Percentiles rank a stretch among this genome's conserved stretches.
phyloP scores from a whole-genome alignment of 30 jellyfish, hydroid and myxozoan species.

The Cassiopea andromeda region DNA sequence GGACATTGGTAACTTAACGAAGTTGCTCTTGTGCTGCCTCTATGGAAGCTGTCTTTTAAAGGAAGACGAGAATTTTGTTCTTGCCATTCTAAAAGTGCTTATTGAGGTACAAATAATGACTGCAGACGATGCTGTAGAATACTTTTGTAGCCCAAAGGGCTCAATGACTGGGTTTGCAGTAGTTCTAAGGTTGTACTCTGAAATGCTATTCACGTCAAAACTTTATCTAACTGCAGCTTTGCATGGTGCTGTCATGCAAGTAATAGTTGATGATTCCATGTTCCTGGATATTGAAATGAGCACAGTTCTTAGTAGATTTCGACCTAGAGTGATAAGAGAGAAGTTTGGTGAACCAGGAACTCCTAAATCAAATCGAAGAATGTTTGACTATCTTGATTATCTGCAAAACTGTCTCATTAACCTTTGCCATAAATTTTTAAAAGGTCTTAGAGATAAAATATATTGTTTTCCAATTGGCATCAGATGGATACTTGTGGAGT shows the following conservation, averaged over 20 bases:
- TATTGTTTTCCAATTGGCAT: slow-evolving; percentile 90
- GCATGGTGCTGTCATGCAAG: slow-evolving; percentile 95
- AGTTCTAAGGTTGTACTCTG: slow-evolving; percentile 75
- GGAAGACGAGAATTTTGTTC: slow-evolving; percentile 78
- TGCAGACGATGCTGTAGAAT: slow-evolving; percentile 67
- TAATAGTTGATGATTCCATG: slow-evolving; percentile 86
- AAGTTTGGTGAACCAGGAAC: slow-evolving; percentile 97
- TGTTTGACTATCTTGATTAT: slow-evolving; percentile 63
- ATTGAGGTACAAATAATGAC: slow-evolving; percentile 74
- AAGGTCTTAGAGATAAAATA: slow-evolving; percentile 79
- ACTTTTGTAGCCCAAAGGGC: slow-evolving; percentile 86
- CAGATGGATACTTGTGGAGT: slow-evolving; percentile 81
- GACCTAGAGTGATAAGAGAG: slow-evolving; percentile 77
- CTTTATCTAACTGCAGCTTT: slow-evolving; percentile 95
- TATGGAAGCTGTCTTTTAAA: slow-evolving; percentile 89
- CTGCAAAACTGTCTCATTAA: slow-evolving; percentile 57
- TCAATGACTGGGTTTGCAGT: slow-evolving; percentile 72
- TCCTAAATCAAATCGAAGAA: slow-evolving; percentile 70
- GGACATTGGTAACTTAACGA: slow-evolving; percentile 56
- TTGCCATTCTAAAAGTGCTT: slow-evolving; percentile 58
- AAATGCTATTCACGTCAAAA: slow-evolving; percentile 83
- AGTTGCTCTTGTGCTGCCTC: slow-evolving; percentile 69
- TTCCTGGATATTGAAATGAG: slow-evolving; percentile 79
- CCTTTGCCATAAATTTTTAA: slow-evolving; percentile 77
- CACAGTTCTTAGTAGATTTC: slow-evolving; percentile 74